Percentiles rank a stretch among this genome's conserved stretches.
Evolutionary conservation across 1,140 invertebrate genomes (phyloP).

Genomic region (Phthorimaea operculella): DNA sequence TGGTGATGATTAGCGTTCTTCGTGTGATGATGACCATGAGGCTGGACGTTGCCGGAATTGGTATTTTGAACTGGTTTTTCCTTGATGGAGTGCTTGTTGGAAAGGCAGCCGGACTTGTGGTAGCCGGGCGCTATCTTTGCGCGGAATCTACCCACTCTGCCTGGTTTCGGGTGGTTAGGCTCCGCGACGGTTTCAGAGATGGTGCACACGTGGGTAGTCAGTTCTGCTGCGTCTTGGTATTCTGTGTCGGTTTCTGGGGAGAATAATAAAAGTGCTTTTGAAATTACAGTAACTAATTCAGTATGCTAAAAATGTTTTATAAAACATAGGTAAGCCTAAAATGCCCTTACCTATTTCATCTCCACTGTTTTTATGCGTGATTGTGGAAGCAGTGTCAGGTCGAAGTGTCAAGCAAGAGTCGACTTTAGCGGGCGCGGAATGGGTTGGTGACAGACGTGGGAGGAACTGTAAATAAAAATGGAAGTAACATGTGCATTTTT

Average conservation of each 20-base stretch:
- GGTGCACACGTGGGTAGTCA: slow-evolving; percentile 27
- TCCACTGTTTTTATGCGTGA: slow-evolving; percentile 15
- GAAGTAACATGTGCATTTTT: no score
- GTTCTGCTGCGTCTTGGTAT: slow-evolving; percentile 45
- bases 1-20: slow-evolving; percentile 61
- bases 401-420: slow-evolving; percentile 19
- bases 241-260: slow-evolving; percentile 54
- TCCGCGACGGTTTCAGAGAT: slow-evolving; percentile 30
- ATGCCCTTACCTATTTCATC: slow-evolving; percentile 29
- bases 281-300: no score
- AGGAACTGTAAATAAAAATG: slow-evolving; percentile 15
- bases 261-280: not conserved
- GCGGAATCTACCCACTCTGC: slow-evolving; percentile 48
- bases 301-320: no score
- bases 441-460: slow-evolving; percentile 25
- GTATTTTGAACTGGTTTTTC: slow-evolving; percentile 13
- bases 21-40: slow-evolving; percentile 54
- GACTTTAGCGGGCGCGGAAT: slow-evolving; percentile 31
- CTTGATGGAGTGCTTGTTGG: slow-evolving; percentile 34
- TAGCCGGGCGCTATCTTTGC: slow-evolving; percentile 46
- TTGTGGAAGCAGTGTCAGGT: slow-evolving; percentile 18
- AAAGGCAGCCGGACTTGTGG: slow-evolving; percentile 31
- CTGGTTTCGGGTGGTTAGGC: slow-evolving; percentile 33
- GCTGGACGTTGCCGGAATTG: slow-evolving; percentile 28
- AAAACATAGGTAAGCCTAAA: no score